Conservation (phyloP, 2,888 invertebrate genomes). For the Nomada goodeniana region DNA sequence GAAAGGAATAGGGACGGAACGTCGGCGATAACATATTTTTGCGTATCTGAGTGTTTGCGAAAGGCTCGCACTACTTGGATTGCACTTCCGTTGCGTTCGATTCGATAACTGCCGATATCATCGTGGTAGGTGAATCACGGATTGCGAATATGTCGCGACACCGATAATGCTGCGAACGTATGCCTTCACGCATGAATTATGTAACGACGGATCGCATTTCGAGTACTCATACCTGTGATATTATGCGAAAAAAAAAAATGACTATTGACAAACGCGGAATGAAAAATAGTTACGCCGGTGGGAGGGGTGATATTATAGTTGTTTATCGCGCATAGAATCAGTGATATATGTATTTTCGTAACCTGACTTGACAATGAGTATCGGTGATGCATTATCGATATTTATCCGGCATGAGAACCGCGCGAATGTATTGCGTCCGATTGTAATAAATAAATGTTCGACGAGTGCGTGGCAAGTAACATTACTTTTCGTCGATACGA, state of each 20-base stretch:
- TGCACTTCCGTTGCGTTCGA: slow-evolving; percentile 22
- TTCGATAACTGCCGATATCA: slow-evolving; percentile 24
- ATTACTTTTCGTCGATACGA: slow-evolving; percentile 47
- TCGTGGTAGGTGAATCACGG: background rate
- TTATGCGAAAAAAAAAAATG: slow-evolving; percentile 26
- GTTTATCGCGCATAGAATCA: background rate
- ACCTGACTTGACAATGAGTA: slow-evolving; percentile 27
- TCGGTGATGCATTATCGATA: slow-evolving; percentile 29
- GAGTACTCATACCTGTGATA: slow-evolving; percentile 65
- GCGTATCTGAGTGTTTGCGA: background rate
- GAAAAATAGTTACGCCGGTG: slow-evolving; percentile 27
- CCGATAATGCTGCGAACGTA: slow-evolving; percentile 14
- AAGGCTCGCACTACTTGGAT: background rate
- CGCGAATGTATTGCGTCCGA: background rate
- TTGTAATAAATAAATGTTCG: slow-evolving; percentile 1
- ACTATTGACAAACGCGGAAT: slow-evolving; percentile 30
- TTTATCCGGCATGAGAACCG: background rate
- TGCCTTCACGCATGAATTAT: slow-evolving; percentile 2
- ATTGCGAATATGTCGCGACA: background rate
- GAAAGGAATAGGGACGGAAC: background rate
- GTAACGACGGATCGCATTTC: slow-evolving; percentile 31
- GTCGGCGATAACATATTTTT: background rate
- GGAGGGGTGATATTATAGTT: slow-evolving; percentile 2
- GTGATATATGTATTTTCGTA: slow-evolving; percentile 55
- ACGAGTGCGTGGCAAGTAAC: background rate